These are phyloP conservation scores for Crenichthys baileyi DNA, from an alignment of 2,797 vertebrate genomes.

Conservation along the genomic window DNA sequence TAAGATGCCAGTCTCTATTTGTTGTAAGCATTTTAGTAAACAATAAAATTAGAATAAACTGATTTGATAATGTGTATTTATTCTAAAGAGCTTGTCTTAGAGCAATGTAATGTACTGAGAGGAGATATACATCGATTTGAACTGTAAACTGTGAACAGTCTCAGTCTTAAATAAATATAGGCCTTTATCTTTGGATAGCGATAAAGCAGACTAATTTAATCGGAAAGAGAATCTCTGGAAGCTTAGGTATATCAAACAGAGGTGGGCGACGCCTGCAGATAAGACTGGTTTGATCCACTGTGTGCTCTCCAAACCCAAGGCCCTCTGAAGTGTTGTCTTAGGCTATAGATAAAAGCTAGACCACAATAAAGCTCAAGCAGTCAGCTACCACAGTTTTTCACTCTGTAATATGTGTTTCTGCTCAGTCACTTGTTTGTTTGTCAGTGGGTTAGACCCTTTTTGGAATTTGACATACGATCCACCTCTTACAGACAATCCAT, in stretches of 20 bases:
- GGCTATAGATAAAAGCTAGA: constrained; percentile 69
- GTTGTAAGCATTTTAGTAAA: no score
- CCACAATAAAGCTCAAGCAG: constrained; percentile 54
- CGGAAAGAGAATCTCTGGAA: constrained; percentile 26
- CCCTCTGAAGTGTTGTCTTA: constrained; percentile 58
- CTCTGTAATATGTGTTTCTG: constrained; percentile 68
- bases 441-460: constrained; percentile 45
- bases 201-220: constrained; percentile 28
- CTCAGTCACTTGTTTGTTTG: constrained; percentile 72
- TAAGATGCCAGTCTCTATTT: no score
- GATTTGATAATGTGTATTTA: not conserved
- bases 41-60: not conserved
- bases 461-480: constrained; percentile 57
- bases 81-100: not conserved
- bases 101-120: not conserved
- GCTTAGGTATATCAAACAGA: constrained; percentile 53
- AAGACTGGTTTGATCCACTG: constrained; percentile 49
- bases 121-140: not conserved
- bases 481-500: constrained; percentile 53
- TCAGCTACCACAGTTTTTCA: constrained; percentile 59
- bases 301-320: constrained; percentile 45
- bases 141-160: constrained; percentile 36
- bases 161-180: constrained; percentile 37
- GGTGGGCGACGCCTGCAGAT: constrained; percentile 33
- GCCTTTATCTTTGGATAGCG: constrained; percentile 8